Percentiles rank a stretch among this genome's conserved stretches.
These are phyloP conservation scores for Lampris incognitus DNA, from an alignment of 2,113 vertebrate genomes.

Conservation along the genomic window DNA sequence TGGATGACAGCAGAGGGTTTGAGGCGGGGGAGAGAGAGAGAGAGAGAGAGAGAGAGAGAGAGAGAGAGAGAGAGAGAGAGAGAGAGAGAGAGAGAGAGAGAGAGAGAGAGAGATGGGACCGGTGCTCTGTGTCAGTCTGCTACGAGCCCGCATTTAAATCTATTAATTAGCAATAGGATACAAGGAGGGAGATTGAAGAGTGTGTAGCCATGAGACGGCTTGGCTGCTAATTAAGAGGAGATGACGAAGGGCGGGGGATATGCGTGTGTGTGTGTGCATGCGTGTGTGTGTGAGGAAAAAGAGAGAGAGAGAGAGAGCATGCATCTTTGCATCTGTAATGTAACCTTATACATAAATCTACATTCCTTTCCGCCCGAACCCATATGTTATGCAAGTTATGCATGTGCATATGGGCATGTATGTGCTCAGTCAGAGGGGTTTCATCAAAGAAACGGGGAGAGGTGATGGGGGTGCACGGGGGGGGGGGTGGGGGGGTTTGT, in stretches of 20 bases:
- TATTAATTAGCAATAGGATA: constrained; percentile 71
- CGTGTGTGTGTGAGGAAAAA: constrained; percentile 7
- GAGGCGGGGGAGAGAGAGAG: constrained; percentile 1
- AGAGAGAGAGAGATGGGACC: constrained; percentile 32
- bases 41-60: not conserved
- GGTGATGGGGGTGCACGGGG: constrained; percentile 28
- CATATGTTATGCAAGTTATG: constrained; percentile 24
- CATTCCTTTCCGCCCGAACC: not conserved
- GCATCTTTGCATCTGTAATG: not conserved
- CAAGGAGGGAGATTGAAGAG: constrained; percentile 72
- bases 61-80: not conserved
- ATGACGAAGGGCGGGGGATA: constrained; percentile 45
- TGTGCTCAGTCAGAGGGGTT: constrained; percentile 23
- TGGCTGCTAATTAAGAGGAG: constrained; percentile 77
- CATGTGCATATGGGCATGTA: constrained; percentile 12
- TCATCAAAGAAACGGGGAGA: not conserved
- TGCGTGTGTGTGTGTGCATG: constrained; percentile 27
- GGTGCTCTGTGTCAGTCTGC: constrained; percentile 43
- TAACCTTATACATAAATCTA: not conserved
- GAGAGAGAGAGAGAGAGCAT: constrained; percentile 1
- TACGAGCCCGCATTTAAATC: constrained; percentile 66
- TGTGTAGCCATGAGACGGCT: constrained; percentile 75
- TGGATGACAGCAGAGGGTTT: not conserved
- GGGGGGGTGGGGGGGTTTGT: constrained; percentile 31
- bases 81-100: not conserved